Conservation (phyloP, 2,797 vertebrate genomes). For the Siniperca obscura region DNA sequence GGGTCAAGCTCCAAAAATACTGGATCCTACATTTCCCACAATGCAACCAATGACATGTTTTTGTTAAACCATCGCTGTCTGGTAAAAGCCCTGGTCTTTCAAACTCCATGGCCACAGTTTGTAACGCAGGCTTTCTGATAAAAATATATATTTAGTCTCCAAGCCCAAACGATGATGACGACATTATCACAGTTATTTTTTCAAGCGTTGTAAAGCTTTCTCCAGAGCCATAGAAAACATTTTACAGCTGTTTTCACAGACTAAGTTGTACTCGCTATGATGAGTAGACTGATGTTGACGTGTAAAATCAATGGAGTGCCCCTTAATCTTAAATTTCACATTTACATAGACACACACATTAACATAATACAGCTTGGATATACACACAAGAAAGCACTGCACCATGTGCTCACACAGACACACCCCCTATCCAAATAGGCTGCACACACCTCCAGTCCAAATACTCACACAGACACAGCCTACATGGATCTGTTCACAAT, state of each 20-base stretch:
- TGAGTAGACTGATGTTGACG: not conserved
- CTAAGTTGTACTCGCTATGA: no score
- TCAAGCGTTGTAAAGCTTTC: not conserved
- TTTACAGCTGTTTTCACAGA: not conserved
- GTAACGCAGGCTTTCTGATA: not conserved
- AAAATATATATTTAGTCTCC: not conserved
- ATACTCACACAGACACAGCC: conserved; percentile 22
- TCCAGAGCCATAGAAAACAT: no score
- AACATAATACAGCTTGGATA: conserved; percentile 1
- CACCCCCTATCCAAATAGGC: conserved; percentile 59
- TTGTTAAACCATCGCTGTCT: not conserved
- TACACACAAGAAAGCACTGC: conserved; percentile 28
- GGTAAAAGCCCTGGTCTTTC: not conserved
- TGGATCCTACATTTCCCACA: not conserved
- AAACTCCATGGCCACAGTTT: not conserved
- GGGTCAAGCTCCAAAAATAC: not conserved
- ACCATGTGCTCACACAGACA: conserved; percentile 62
- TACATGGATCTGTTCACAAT: conserved; percentile 4
- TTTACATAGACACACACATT: not conserved
- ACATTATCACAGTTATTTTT: not conserved
- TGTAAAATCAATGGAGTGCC: not conserved
- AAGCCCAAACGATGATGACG: not conserved
- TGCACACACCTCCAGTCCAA: conserved; percentile 41
- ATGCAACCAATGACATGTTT: not conserved
- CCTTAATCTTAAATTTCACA: not conserved